These are phyloP conservation scores for Globodera rostochiensis DNA, from an alignment of 1,140 invertebrate genomes.

Conservation along the genomic window DNA sequence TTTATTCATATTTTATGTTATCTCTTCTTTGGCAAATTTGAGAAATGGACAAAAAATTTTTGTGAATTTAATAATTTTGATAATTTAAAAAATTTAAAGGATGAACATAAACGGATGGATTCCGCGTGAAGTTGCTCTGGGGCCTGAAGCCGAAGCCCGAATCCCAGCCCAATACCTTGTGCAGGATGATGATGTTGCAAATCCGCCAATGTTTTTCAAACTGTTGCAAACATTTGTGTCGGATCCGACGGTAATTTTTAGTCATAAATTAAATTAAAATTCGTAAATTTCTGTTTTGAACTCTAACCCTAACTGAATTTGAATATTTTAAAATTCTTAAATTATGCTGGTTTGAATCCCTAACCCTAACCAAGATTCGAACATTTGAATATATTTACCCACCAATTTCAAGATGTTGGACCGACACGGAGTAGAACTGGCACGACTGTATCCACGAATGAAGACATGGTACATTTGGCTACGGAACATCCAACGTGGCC, in stretches of 20 bases:
- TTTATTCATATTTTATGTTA: not conserved
- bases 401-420: slow-evolving; percentile 47
- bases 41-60: too few species aligned
- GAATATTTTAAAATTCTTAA: too few species aligned
- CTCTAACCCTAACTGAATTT: too few species aligned
- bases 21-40: not conserved
- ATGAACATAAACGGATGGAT: slow-evolving; percentile 99
- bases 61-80: not conserved
- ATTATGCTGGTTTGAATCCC: too few species aligned
- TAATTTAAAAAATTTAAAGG: slow-evolving; percentile 66
- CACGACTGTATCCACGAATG: slow-evolving; percentile 71
- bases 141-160: slow-evolving; percentile 74
- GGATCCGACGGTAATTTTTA: slow-evolving; percentile 21
- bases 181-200: slow-evolving; percentile 82
- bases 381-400: not conserved
- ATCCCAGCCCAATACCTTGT: slow-evolving; percentile 89
- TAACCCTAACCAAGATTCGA: too few species aligned
- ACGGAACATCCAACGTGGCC: slow-evolving; percentile 84
- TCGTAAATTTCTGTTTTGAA: not conserved
- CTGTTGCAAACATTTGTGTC: slow-evolving; percentile 48
- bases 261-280: not conserved
- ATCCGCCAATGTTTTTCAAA: slow-evolving; percentile 63
- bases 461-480: slow-evolving; percentile 93
- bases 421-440: slow-evolving; percentile 65
- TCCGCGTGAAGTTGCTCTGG: slow-evolving; percentile 87